Evolutionary conservation across 2,888 invertebrate genomes (phyloP), one percentile per base, ranked within the genome.

Genomic region (Orchesella flavescens): DNA sequence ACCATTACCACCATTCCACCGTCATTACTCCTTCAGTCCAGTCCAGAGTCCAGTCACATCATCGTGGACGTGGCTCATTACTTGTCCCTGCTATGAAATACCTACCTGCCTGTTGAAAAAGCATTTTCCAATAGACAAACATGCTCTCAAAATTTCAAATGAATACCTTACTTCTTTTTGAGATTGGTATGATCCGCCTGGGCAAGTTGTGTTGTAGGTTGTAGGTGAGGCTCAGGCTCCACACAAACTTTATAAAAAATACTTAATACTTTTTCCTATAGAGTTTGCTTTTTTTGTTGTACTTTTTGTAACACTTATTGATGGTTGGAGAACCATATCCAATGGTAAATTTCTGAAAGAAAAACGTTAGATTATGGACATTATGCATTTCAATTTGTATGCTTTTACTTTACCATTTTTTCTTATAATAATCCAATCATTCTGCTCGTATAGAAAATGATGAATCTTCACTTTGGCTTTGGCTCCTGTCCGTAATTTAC

Each of bases 401-500:
- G 21, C 15, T 46, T 68, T 76, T 61, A 21, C 24, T 7, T 34
- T 34, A 13, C 15, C 49, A 46, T 10, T 53, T 23, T 71, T 34
- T n/a, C n/a, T n/a, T 7, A 34, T 34, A 34, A 61, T 13, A 12
- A 61, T 61, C 24, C 53, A 53, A 53, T 53, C 53, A 24, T 34
- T 7, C 2, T 34, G 7, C 34, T 4, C 34, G n/a, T n/a, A n/a
- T 34, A 34, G 34, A 34, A 34, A 4, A 34, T 24, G 61, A 61
- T 61, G 24, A 68, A 76, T 68, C 57, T 57, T 57, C 55, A 66
- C 43, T 76, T 59, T 68, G 68, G 68, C 68, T 68, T 76, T 76
- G 76, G 76, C 76, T 76, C 76, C 68, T 68, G 76, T 76, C 76
- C 57, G 65, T 76, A 76, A 76, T 68, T 78, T 78, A 43, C 53